These are phyloP conservation scores for Microplitis manilae DNA, from an alignment of 2,888 invertebrate genomes.

Conservation along the genomic window DNA sequence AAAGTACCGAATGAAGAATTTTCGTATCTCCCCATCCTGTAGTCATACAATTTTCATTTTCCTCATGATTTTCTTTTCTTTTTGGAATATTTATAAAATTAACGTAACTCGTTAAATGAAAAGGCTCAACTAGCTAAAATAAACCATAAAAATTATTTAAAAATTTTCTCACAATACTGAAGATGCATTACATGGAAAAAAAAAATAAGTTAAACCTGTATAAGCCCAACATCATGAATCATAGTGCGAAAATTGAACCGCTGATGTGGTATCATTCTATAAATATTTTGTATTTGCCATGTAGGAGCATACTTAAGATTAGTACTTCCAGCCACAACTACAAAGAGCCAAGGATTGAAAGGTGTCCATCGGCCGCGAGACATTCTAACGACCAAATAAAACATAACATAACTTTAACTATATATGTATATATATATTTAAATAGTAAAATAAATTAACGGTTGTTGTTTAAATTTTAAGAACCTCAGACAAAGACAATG, in stretches of 20 bases:
- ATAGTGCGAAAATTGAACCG: constrained; percentile 54
- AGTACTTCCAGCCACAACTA: constrained; percentile 58
- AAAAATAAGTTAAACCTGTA: constrained; percentile 53
- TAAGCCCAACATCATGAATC: constrained; percentile 63
- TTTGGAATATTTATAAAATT: constrained; percentile 51
- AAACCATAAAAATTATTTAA: not conserved
- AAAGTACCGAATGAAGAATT: constrained; percentile 6
- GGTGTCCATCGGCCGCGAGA: constrained; percentile 47
- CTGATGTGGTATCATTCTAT: constrained; percentile 58
- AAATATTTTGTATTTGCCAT: constrained; percentile 58
- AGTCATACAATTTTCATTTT: constrained; percentile 45
- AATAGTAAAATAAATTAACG: not conserved
- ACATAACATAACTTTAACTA: not conserved
- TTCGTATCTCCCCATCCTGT: constrained; percentile 56
- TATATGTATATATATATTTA: too few relatives aligned
- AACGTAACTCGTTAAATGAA: constrained; percentile 50
- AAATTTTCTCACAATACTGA: not conserved
- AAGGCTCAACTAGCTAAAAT: constrained; percentile 52
- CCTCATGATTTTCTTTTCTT: constrained; percentile 43
- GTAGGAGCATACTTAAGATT: constrained; percentile 57
- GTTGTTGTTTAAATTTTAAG: not conserved
- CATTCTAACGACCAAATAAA: not conserved
- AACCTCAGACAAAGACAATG: constrained; percentile 64
- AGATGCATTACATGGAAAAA: too few relatives aligned
- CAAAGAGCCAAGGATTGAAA: constrained; percentile 55